Conservation (phyloP, 2,888 invertebrate species). For the Dolichopus griseipennis region DNA sequence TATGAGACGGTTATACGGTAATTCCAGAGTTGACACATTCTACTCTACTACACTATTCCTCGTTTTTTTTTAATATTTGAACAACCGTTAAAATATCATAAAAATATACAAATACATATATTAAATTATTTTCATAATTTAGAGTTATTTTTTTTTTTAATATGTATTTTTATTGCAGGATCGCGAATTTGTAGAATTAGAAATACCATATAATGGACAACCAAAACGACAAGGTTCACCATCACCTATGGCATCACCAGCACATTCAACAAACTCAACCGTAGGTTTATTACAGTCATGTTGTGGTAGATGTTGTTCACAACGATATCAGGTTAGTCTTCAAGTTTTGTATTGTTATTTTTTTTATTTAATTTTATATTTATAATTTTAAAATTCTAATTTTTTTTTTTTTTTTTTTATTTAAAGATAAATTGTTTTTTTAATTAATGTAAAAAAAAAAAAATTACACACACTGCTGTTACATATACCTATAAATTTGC, state of each 20-base stretch:
- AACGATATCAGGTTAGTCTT: conserved; percentile 69
- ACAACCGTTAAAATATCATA: no score
- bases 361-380: conserved; percentile 8
- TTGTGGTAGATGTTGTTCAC: conserved; percentile 75
- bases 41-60: no score
- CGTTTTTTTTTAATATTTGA: no score
- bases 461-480: no score
- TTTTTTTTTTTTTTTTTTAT: neutral
- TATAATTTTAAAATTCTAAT: neutral
- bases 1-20: no score
- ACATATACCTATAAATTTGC: conserved; percentile 7
- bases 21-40: no score
- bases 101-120: no score
- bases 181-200: conserved; percentile 93
- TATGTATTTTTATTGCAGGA: conserved; percentile 55
- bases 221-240: conserved; percentile 86
- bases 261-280: conserved; percentile 69
- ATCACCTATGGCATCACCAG: conserved; percentile 77
- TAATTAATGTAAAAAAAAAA: no score
- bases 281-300: conserved; percentile 68
- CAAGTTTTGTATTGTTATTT: neutral
- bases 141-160: no score
- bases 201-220: conserved; percentile 88
- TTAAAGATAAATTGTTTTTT: no score
- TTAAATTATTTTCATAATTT: no score